Evolutionary conservation across 2,113 vertebrate genomes (phyloP).

Genomic region (Danionella cerebrum): DNA sequence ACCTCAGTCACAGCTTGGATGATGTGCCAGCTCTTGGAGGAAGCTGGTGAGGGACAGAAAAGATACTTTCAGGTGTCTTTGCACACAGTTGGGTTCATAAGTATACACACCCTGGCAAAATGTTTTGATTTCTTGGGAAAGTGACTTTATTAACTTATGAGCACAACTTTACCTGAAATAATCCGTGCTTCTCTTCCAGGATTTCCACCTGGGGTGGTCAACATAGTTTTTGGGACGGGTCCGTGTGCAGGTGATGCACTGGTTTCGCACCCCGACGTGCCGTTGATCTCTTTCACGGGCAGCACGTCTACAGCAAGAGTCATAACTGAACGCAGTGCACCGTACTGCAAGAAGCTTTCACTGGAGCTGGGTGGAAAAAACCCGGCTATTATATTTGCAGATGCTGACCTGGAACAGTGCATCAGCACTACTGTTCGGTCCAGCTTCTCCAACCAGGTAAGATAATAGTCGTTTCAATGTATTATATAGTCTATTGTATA

Average conservation of each 20-base stretch:
- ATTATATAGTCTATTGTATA: no score
- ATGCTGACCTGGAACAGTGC: slow-evolving; percentile 80
- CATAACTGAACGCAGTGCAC: slow-evolving; percentile 77
- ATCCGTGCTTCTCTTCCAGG: slow-evolving; percentile 54
- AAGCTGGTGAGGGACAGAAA: slow-evolving; percentile 73
- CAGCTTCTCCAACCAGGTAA: slow-evolving; percentile 93
- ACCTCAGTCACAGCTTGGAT: slow-evolving; percentile 96
- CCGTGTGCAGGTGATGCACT: slow-evolving; percentile 76
- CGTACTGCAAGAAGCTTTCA: slow-evolving; percentile 86
- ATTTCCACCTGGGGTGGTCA: slow-evolving; percentile 86
- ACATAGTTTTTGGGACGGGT: slow-evolving; percentile 81
- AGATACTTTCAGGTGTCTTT: not conserved
- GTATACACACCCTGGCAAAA: no score
- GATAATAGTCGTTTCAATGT: no score
- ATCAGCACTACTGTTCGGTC: slow-evolving; percentile 79
- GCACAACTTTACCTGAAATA: not conserved
- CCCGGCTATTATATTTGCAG: slow-evolving; percentile 84
- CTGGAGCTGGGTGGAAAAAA: slow-evolving; percentile 95
- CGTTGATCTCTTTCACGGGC: slow-evolving; percentile 89
- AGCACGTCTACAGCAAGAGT: slow-evolving; percentile 79
- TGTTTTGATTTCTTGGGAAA: no score
- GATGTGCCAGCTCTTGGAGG: slow-evolving; percentile 84
- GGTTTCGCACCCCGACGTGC: slow-evolving; percentile 81
- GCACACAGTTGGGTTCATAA: no score
- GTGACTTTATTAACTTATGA: no score